A percentile compares a stretch with the other conserved stretches of the same genome.
phyloP scores from a whole-genome alignment of 2,888 invertebrate species.

The Metellina segmentata region DNA sequence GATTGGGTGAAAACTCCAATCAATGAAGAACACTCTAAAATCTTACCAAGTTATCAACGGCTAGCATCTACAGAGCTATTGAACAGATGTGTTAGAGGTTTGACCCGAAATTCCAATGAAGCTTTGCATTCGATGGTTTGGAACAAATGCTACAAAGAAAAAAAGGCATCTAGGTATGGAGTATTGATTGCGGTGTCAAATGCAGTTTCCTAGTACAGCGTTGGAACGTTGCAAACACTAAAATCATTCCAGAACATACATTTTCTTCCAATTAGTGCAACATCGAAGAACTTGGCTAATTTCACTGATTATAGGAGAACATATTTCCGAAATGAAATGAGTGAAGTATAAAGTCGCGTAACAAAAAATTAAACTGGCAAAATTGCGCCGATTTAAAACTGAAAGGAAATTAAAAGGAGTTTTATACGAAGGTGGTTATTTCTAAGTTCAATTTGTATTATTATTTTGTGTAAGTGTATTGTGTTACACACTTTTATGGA shows the following conservation, averaged over 20 bases:
- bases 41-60: constrained; percentile 11
- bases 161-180: neutral
- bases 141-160: too few relatives aligned
- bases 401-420: constrained; percentile 10
- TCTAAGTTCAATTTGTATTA: neutral
- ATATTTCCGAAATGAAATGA: neutral
- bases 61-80: too few relatives aligned
- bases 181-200: neutral
- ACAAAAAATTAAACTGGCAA: constrained; percentile 25
- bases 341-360: neutral
- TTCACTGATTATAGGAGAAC: neutral
- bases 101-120: constrained; percentile 38
- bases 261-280: neutral
- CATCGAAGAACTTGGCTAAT: neutral
- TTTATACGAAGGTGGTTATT: constrained; percentile 1
- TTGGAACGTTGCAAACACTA: neutral
- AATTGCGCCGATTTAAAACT: neutral
- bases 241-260: neutral
- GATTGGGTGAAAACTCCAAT: too few relatives aligned
- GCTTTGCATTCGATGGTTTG: constrained; percentile 32
- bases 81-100: neutral
- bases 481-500: too few relatives aligned
- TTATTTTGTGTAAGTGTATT: neutral
- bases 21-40: neutral
- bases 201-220: constrained; percentile 24